A percentile compares a stretch with the other conserved stretches of the same genome.
Conservation (phyloP, 2,113 vertebrate genomes). For the Dolichotis patagonum region DNA sequence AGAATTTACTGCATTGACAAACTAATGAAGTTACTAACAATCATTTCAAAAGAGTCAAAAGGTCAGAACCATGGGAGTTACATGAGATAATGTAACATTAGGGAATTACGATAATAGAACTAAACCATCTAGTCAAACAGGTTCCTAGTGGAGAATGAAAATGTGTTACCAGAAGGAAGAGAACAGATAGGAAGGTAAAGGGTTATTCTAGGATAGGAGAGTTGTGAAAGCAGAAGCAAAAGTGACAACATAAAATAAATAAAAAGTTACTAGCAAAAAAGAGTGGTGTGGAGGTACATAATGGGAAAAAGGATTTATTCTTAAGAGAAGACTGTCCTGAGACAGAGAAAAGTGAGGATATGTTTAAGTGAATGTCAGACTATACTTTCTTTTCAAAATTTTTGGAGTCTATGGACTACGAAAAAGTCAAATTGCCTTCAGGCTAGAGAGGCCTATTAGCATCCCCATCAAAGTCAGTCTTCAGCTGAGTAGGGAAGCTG, state of each 20-base stretch:
- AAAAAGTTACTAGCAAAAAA: background rate
- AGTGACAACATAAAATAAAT: background rate
- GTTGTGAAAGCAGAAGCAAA: background rate
- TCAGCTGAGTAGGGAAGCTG: conserved; percentile 27
- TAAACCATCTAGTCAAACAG: background rate
- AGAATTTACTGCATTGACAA: background rate
- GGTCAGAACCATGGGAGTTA: background rate
- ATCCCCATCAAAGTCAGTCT: conserved; percentile 20
- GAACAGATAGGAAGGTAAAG: background rate
- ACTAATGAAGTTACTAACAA: background rate
- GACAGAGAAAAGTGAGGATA: background rate
- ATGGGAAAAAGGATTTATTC: background rate
- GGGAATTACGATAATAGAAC: background rate
- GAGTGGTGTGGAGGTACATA: background rate
- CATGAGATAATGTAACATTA: background rate
- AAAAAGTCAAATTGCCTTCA: conserved; percentile 67
- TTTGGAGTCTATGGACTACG: conserved; percentile 63
- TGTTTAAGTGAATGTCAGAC: conserved; percentile 40
- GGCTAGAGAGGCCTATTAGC: conserved; percentile 61
- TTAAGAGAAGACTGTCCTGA: background rate
- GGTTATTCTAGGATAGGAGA: background rate
- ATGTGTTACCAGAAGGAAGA: background rate
- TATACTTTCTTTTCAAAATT: conserved; percentile 55
- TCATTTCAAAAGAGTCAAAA: background rate
- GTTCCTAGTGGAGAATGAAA: background rate